These are phyloP conservation scores for Drosophila robusta DNA, from an alignment of 2,888 invertebrate genomes.

Conservation along the genomic window DNA sequence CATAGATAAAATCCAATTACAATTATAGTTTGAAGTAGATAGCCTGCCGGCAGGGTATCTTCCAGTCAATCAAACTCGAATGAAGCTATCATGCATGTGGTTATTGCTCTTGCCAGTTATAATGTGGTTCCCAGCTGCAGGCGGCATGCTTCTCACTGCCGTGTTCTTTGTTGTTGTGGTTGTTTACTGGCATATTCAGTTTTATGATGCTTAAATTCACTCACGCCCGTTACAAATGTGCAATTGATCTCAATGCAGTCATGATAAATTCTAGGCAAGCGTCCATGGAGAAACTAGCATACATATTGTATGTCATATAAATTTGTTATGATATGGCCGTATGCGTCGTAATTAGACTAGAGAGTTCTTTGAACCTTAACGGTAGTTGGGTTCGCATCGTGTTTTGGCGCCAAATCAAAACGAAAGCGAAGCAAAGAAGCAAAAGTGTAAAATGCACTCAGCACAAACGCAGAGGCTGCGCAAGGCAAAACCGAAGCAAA, in stretches of 20 bases:
- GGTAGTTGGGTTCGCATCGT: constrained; percentile 55
- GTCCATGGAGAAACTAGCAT: constrained; percentile 11
- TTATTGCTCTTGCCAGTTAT: constrained; percentile 36
- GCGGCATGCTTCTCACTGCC: constrained; percentile 47
- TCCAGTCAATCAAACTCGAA: neutral
- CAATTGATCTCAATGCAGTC: constrained; percentile 72
- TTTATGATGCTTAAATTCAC: constrained; percentile 42
- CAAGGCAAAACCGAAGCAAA: constrained; percentile 41
- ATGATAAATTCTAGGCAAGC: constrained; percentile 64
- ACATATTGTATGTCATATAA: constrained; percentile 22
- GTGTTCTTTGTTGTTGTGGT: constrained; percentile 20
- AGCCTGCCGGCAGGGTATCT: neutral
- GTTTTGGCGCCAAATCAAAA: constrained; percentile 72
- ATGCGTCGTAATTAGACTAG: constrained; percentile 68
- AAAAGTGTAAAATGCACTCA: constrained; percentile 59
- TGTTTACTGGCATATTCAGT: constrained; percentile 60
- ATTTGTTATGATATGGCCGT: constrained; percentile 64
- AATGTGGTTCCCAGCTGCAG: constrained; percentile 60
- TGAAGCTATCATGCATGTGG: neutral
- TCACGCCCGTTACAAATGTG: constrained; percentile 23
- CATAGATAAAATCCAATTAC: neutral
- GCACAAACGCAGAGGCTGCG: constrained; percentile 22
- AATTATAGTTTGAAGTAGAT: too few species aligned
- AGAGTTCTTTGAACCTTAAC: constrained; percentile 79
- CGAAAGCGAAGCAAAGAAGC: constrained; percentile 53